Percentiles rank a stretch among this genome's conserved stretches.
Conservation (phyloP, 2,888 invertebrate genomes). For the Ariolimax columbianus region DNA sequence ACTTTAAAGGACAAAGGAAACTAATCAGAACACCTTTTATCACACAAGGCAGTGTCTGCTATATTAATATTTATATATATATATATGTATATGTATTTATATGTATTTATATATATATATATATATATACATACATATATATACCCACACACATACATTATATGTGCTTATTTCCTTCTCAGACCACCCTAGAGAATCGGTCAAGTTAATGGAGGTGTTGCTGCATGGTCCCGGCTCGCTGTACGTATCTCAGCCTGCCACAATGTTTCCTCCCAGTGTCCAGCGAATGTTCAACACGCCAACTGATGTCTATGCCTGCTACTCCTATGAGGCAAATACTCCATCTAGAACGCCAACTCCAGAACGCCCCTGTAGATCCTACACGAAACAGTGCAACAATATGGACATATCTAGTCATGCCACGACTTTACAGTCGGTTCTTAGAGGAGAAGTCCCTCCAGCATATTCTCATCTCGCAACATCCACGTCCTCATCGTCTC, state of each 20-base stretch:
- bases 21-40: too few relatives aligned
- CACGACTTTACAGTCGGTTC: constrained; percentile 66
- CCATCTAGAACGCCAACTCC: constrained; percentile 52
- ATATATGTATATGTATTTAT: neutral
- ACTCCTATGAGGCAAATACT: constrained; percentile 53
- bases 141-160: neutral
- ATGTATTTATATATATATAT: neutral
- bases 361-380: constrained; percentile 30
- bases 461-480: constrained; percentile 68
- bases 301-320: constrained; percentile 56
- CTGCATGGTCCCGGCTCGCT: constrained; percentile 49
- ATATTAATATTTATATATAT: too few relatives aligned
- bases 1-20: too few relatives aligned
- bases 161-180: neutral
- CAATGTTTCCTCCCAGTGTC: constrained; percentile 44
- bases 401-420: constrained; percentile 38
- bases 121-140: neutral
- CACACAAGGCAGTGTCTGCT: too few relatives aligned
- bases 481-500: constrained; percentile 45
- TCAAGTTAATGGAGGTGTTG: constrained; percentile 55
- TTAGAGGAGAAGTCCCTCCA: constrained; percentile 69
- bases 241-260: constrained; percentile 47
- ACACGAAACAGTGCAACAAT: constrained; percentile 26
- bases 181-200: neutral
- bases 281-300: constrained; percentile 52